Evolutionary conservation across 1,140 invertebrate genomes (phyloP).

Genomic region (Drosophila orosa): DNA sequence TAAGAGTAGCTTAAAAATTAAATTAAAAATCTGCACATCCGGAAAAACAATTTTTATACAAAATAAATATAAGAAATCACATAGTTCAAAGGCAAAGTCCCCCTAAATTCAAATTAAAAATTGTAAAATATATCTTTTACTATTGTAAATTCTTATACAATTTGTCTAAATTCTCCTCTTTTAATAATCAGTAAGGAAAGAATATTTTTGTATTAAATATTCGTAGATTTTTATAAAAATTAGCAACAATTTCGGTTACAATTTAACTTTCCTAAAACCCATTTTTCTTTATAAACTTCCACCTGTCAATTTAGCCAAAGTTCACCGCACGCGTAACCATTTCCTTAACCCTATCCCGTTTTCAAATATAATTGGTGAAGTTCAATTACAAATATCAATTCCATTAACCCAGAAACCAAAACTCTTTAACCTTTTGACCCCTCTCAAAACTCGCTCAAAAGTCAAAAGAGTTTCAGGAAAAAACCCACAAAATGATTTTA

Average conservation of each 20-base stretch:
- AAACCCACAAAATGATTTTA: slow-evolving; percentile 63
- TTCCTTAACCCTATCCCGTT: background rate
- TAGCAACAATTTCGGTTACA: background rate
- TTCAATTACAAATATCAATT: slow-evolving; percentile 38
- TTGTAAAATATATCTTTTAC: background rate
- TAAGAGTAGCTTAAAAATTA: too few relatives aligned
- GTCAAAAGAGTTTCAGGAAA: background rate
- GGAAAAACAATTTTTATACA: too few relatives aligned
- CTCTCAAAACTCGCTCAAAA: slow-evolving; percentile 17
- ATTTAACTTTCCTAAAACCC: background rate
- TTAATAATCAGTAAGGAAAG: background rate
- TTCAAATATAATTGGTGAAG: background rate
- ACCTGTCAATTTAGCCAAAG: slow-evolving; percentile 4
- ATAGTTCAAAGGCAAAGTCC: too few relatives aligned
- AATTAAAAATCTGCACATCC: too few relatives aligned
- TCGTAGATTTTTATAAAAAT: background rate
- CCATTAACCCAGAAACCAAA: slow-evolving; percentile 28
- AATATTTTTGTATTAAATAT: too few relatives aligned
- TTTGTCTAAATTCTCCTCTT: background rate
- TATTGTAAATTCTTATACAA: background rate
- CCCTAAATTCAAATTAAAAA: background rate
- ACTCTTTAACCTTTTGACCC: slow-evolving; percentile 38
- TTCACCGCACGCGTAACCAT: background rate
- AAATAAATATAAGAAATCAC: background rate
- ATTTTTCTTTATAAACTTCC: background rate